These are phyloP conservation scores for Frieseomelitta varia DNA, from an alignment of 1,140 invertebrate genomes.

Conservation along the genomic window DNA sequence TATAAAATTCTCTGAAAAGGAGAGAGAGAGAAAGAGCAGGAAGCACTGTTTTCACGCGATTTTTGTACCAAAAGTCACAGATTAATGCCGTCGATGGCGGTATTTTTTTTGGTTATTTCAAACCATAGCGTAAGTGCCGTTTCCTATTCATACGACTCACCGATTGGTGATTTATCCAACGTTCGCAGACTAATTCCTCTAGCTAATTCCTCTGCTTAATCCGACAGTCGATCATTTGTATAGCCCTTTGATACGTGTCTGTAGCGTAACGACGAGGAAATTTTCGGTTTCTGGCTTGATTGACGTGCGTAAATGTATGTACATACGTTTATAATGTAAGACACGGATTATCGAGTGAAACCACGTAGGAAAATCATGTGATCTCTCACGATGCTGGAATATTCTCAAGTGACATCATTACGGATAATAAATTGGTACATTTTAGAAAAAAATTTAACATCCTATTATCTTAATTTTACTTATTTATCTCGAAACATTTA, in stretches of 20 bases:
- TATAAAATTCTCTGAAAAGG: no score
- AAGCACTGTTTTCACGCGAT: no score
- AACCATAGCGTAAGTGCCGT: not conserved
- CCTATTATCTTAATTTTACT: not conserved
- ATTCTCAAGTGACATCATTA: not conserved
- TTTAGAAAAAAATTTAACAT: not conserved
- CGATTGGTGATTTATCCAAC: not conserved
- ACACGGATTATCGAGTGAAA: not conserved
- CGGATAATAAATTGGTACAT: not conserved
- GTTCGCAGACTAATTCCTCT: slow-evolving; percentile 8
- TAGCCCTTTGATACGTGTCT: no score
- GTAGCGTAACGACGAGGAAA: not conserved
- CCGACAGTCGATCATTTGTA: not conserved
- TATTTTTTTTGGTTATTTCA: slow-evolving; percentile 4
- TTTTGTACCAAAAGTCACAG: no score
- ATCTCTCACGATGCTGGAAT: not conserved
- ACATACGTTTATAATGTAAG: not conserved
- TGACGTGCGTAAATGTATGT: not conserved
- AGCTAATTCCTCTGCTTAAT: slow-evolving; percentile 9
- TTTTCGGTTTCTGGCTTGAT: not conserved
- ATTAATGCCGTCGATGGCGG: not conserved
- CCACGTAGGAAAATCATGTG: not conserved
- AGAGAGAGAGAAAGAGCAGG: no score
- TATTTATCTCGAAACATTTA: not conserved
- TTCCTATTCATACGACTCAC: not conserved